Conservation (phyloP, 2,888 invertebrate genomes). For the Epinotia demarniana region DNA sequence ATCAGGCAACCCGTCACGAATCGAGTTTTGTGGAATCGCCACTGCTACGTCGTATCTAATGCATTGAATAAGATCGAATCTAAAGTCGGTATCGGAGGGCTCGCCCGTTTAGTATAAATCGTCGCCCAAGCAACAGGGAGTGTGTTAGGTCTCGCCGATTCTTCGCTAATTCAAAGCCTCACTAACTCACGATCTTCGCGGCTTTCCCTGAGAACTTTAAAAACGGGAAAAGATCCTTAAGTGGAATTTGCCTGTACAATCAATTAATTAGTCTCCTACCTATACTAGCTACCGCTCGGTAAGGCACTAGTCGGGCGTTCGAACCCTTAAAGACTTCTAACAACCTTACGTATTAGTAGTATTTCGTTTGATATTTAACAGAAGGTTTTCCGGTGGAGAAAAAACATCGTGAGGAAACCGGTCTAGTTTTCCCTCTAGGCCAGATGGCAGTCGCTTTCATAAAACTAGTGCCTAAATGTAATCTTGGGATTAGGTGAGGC, state of each 20-base stretch:
- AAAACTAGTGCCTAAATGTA: too few species aligned
- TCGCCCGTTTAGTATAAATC: constrained; percentile 65
- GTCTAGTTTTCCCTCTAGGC: too few species aligned
- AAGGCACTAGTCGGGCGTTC: too few species aligned
- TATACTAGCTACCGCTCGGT: too few species aligned
- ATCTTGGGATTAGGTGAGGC: too few species aligned
- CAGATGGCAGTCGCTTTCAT: too few species aligned
- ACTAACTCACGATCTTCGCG: constrained; percentile 29
- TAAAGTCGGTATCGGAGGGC: constrained; percentile 32
- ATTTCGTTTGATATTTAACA: too few species aligned
- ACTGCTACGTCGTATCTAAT: not conserved
- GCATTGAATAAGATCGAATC: constrained; percentile 1
- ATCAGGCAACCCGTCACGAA: not conserved
- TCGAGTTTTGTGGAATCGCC: too few species aligned
- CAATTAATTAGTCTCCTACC: not conserved
- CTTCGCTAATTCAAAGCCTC: constrained; percentile 66
- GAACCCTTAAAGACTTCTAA: too few species aligned
- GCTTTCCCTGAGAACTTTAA: not conserved
- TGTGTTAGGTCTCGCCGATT: constrained; percentile 62
- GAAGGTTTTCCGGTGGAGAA: too few species aligned
- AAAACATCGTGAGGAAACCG: too few species aligned
- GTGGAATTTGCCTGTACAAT: not conserved
- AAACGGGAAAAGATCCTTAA: not conserved
- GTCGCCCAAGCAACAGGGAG: constrained; percentile 54
- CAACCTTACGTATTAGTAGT: too few species aligned